A percentile compares a stretch with the other conserved stretches of the same genome.
Conservation (phyloP, 2,888 invertebrate genomes). For the Volucella inanis region DNA sequence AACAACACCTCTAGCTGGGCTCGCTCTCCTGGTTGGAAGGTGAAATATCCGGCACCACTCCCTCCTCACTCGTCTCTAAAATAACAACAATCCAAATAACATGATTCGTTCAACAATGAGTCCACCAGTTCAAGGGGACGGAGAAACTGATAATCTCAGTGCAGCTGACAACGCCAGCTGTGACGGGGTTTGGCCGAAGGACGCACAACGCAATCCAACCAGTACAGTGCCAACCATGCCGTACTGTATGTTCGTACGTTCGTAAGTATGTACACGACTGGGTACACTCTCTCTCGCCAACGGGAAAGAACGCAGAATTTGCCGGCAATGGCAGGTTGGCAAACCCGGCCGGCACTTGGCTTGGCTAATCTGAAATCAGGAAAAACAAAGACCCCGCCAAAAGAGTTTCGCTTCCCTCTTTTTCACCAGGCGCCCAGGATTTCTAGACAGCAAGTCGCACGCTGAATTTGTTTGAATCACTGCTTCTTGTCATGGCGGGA, state of each 20-base stretch:
- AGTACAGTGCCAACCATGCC: not conserved
- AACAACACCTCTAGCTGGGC: conserved; percentile 32
- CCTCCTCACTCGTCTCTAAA: conserved; percentile 33
- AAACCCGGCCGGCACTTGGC: conserved; percentile 42
- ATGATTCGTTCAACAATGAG: conserved; percentile 47
- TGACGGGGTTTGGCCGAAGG: conserved; percentile 68
- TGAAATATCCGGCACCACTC: conserved; percentile 41
- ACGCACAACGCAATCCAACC: conserved; percentile 42
- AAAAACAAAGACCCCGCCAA: conserved; percentile 83
- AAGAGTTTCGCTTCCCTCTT: conserved; percentile 84
- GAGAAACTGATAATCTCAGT: not conserved
- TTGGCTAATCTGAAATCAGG: conserved; percentile 77
- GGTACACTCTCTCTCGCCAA: conserved; percentile 62
- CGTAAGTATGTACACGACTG: not conserved
- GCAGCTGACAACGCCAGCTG: not conserved
- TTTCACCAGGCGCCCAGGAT: conserved; percentile 82
- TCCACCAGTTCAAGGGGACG: not conserved
- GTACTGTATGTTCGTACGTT: too few species aligned
- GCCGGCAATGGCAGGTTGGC: conserved; percentile 28
- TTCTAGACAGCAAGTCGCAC: conserved; percentile 63
- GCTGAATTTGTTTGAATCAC: conserved; percentile 8
- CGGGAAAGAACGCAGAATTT: conserved; percentile 57
- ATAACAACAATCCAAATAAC: conserved; percentile 15
- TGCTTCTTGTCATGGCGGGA: conserved; percentile 46
- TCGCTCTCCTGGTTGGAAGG: conserved; percentile 21